These are phyloP conservation scores for Drosophila prostipennis DNA, from an alignment of 2,888 invertebrate genomes.

Conservation along the genomic window DNA sequence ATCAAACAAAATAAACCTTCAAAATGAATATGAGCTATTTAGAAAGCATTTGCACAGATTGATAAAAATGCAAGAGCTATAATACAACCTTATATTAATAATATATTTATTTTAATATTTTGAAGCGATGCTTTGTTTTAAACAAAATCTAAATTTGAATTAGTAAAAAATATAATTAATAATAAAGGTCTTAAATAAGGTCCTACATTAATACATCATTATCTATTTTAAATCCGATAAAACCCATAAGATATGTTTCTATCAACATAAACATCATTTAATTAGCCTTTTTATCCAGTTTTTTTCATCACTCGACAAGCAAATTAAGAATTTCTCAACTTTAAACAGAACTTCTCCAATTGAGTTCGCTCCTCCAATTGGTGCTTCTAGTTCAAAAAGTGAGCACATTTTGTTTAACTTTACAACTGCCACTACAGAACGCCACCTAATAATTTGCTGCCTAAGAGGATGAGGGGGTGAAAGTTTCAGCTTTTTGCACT, in stretches of 20 bases:
- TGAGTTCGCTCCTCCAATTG: background rate
- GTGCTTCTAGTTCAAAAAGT: constrained; percentile 4
- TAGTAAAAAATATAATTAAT: no score
- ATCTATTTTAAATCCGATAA: background rate
- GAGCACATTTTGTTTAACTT: constrained; percentile 17
- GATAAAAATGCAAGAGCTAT: no score
- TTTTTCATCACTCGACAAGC: background rate
- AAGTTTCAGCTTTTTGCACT: constrained; percentile 15
- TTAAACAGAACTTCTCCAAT: constrained; percentile 5
- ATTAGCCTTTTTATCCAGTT: background rate
- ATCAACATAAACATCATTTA: background rate
- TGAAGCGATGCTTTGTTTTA: no score
- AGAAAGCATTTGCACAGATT: no score
- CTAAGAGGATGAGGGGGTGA: background rate
- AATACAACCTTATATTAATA: no score
- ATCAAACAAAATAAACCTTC: no score
- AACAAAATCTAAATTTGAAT: no score
- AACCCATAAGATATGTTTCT: background rate
- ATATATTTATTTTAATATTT: no score
- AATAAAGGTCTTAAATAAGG: no score
- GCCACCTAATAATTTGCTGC: constrained; percentile 2
- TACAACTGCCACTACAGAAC: background rate
- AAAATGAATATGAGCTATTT: no score
- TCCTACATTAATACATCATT: no score
- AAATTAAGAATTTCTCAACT: background rate